phyloP scores from a whole-genome alignment of 2,797 vertebrate species.

The Bradypus variegatus region DNA sequence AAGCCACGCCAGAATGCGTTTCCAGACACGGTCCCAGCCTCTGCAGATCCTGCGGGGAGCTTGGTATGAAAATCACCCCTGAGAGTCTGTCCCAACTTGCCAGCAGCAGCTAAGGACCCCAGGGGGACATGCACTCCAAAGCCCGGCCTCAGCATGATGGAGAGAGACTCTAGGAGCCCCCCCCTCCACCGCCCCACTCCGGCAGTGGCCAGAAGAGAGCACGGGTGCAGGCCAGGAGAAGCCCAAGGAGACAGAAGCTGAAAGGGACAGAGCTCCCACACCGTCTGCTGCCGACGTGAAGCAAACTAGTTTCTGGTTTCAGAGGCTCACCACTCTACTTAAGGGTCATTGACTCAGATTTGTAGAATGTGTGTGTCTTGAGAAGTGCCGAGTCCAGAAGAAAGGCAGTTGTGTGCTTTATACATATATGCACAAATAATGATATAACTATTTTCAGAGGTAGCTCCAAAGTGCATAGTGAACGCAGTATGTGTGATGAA shows the following conservation, averaged over 20 bases:
- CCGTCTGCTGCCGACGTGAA: neutral
- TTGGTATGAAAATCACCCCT: neutral
- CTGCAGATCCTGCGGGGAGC: neutral
- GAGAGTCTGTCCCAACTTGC: neutral
- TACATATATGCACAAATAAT: neutral
- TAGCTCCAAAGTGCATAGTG: neutral
- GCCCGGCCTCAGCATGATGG: neutral
- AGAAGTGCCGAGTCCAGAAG: neutral
- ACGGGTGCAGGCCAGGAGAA: neutral
- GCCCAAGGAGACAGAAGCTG: neutral
- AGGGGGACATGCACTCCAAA: neutral
- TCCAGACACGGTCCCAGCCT: neutral
- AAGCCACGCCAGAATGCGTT: neutral
- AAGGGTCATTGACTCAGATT: neutral
- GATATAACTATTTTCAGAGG: neutral
- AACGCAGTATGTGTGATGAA: neutral
- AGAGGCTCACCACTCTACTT: neutral
- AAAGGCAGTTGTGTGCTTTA: neutral
- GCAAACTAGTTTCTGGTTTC: neutral
- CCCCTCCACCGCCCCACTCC: too few relatives aligned
- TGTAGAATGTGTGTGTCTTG: neutral
- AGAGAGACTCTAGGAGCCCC: too few relatives aligned
- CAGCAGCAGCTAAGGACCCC: neutral
- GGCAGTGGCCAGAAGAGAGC: neutral
- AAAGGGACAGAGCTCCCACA: too few relatives aligned